Evolutionary conservation across 2,113 vertebrate genomes (phyloP), one percentile per base, ranked within the genome.

Genomic region (Centropus unirufus): DNA sequence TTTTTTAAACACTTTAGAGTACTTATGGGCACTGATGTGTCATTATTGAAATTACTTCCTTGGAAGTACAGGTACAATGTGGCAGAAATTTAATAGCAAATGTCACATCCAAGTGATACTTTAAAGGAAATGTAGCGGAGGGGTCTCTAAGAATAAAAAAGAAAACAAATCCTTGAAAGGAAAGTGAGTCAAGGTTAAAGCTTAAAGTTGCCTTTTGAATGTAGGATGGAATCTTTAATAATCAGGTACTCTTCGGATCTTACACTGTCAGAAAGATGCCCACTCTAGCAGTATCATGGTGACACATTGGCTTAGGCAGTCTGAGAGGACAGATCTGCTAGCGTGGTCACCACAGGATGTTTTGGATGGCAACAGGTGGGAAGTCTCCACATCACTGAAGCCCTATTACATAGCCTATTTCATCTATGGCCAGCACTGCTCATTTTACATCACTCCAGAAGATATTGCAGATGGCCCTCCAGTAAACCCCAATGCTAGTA

Each of bases 311-410:
- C 27, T 88, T 27, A 8, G n/a, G 0, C 3, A 17, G 9, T 12
- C 39, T 46, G 49, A 74, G 51, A 46, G 44, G 23, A 79, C 61
- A 23, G 55, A 51, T 4, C 3, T 72, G 63, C 15, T 44, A 51
- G 36, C 1, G 3, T 0, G 16, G 2, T 22, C 30, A 11, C 10
- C 23, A 6, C 26, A 22, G 46, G 19, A 7, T 6, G n/a, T 24
- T 34, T 44, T 13, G 32, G 54, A 83, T 7, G 55, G 30, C 27
- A 73, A 83, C 88, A 14, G 15, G 1, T 68, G 34, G 44, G 54
- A 26, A 64, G 24, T 17, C 75, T 20, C 47, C 54, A n/a, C 2
- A 88, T 24, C 54, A 44, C 55, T 47, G 58, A 49, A 46, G 6
- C 5, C 30, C 47, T 74, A 12, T 22, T 44, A 30, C 47, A 11